Conservation (phyloP, 2,113 vertebrate genomes). For the Clarias gariepinus region DNA sequence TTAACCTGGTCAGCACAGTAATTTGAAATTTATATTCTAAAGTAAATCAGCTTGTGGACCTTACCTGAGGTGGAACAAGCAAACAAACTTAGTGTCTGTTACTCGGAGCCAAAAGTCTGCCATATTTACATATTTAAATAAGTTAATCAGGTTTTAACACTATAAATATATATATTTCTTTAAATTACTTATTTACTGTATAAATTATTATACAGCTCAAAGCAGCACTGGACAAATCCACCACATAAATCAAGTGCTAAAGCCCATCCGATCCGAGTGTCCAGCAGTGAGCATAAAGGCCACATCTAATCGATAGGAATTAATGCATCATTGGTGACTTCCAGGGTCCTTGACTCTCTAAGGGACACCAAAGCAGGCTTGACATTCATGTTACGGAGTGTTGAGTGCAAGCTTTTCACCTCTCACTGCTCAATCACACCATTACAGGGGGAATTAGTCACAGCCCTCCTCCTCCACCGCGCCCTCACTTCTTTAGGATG, state of each 20-base stretch:
- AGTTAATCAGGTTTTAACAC: not conserved
- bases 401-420: constrained; percentile 20
- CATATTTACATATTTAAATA: not conserved
- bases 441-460: constrained; percentile 58
- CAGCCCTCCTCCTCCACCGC: constrained; percentile 15
- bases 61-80: not conserved
- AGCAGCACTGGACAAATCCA: not conserved
- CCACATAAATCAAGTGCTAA: not conserved
- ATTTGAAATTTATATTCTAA: not conserved
- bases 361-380: constrained; percentile 9
- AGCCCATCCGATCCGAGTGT: constrained; percentile 4
- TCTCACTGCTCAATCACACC: constrained; percentile 45
- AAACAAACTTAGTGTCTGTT: not conserved
- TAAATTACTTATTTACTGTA: not conserved
- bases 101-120: not conserved
- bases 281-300: constrained; percentile 12
- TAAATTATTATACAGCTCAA: not conserved
- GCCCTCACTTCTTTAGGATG: constrained; percentile 23
- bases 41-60: not conserved
- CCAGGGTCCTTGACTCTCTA: constrained; percentile 41
- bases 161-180: not conserved
- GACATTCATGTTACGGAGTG: constrained; percentile 43
- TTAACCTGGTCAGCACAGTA: not conserved
- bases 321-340: constrained; percentile 29
- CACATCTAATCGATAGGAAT: constrained; percentile 53